Conservation (phyloP, 2,113 vertebrate genomes). For the Oryzias curvinotus region DNA sequence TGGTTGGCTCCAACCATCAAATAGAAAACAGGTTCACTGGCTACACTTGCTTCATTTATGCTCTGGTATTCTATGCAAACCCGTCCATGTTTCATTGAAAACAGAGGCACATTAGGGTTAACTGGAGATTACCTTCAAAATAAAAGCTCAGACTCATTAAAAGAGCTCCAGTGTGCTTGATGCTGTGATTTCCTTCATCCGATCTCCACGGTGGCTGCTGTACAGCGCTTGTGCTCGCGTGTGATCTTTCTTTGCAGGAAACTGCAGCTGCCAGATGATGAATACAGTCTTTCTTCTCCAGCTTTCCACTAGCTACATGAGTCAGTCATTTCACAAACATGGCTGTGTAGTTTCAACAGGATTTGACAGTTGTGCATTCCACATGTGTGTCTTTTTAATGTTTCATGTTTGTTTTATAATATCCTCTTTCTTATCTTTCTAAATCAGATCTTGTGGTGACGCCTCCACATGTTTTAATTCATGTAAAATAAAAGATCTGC, state of each 20-base stretch:
- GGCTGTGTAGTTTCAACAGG: too few relatives aligned
- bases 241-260: neutral
- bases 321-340: too few relatives aligned
- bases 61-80: constrained; percentile 2
- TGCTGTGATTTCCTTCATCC: neutral
- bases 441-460: too few relatives aligned
- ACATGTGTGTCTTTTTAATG: too few relatives aligned
- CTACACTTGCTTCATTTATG: neutral
- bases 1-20: too few relatives aligned
- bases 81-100: neutral
- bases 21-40: too few relatives aligned
- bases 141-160: constrained; percentile 17
- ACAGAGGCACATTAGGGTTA: neutral
- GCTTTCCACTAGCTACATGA: neutral
- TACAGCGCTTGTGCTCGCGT: neutral
- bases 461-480: too few relatives aligned
- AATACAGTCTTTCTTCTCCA: neutral
- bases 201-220: neutral
- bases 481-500: too few relatives aligned
- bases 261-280: neutral
- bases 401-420: too few relatives aligned
- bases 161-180: constrained; percentile 1
- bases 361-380: too few relatives aligned
- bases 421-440: too few relatives aligned
- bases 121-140: constrained; percentile 12